phyloP scores from a whole-genome alignment of 2,113 vertebrate genomes.

The Misgurnus anguillicaudatus region DNA sequence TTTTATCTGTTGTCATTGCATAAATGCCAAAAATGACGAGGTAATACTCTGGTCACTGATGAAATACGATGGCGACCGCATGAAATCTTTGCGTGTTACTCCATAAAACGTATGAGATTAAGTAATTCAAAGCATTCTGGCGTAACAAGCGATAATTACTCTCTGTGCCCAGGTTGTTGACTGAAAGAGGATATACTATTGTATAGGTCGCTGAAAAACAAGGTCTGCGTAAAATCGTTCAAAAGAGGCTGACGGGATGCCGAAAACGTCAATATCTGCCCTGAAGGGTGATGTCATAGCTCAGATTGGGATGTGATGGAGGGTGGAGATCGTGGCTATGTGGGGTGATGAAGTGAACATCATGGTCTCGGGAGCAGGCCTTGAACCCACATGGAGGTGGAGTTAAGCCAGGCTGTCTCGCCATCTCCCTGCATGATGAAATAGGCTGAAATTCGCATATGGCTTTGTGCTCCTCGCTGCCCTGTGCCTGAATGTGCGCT shows the following conservation, averaged over 20 bases:
- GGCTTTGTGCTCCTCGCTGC: constrained; percentile 27
- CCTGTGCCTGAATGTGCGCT: constrained; percentile 24
- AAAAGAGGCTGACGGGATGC: neutral
- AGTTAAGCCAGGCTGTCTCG: constrained; percentile 54
- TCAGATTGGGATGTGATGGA: neutral
- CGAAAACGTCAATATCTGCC: neutral
- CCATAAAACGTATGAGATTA: constrained; percentile 9
- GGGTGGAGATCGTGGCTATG: constrained; percentile 12
- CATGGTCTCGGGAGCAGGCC: constrained; percentile 35
- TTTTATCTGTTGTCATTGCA: constrained; percentile 42
- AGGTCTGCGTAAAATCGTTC: neutral
- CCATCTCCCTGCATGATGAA: constrained; percentile 68
- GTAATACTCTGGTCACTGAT: constrained; percentile 51
- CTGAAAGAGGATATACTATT: neutral
- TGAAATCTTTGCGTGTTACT: constrained; percentile 29
- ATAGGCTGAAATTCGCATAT: constrained; percentile 64
- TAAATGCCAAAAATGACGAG: constrained; percentile 51
- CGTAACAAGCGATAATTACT: constrained; percentile 11
- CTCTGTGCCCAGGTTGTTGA: neutral
- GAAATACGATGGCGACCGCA: constrained; percentile 16
- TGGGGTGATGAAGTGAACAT: constrained; percentile 32
- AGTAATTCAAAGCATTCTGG: neutral
- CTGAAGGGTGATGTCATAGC: constrained; percentile 37
- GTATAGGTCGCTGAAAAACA: neutral
- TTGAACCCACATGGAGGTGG: constrained; percentile 47